These are phyloP conservation scores for Astyanax mexicanus DNA, from an alignment of 2,797 vertebrate species.

Conservation along the genomic window DNA sequence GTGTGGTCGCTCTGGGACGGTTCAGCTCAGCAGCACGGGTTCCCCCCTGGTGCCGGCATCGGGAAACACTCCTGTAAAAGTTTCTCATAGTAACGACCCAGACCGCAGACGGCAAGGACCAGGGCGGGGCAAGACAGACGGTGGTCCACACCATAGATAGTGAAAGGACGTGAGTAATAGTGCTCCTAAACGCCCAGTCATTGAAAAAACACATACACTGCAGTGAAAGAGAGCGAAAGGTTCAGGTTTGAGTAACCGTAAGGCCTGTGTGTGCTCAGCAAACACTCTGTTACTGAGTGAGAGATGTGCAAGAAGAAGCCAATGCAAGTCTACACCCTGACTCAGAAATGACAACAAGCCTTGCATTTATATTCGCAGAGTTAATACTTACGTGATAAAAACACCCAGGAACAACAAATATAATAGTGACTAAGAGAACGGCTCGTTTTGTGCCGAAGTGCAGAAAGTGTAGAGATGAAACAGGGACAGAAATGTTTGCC, in stretches of 20 bases:
- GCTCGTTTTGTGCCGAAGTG: conserved; percentile 10
- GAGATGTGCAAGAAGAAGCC: not conserved
- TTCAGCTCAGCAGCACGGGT: not conserved
- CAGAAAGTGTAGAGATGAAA: conserved; percentile 24
- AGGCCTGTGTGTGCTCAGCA: not conserved
- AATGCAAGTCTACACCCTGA: not conserved
- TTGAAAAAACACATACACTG: conserved; percentile 24
- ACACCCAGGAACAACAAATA: not conserved
- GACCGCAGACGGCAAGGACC: not conserved
- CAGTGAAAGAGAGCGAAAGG: conserved; percentile 19
- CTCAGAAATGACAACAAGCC: not conserved
- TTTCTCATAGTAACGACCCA: not conserved
- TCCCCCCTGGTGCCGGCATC: not conserved
- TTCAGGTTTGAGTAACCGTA: conserved; percentile 35
- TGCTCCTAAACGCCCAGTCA: conserved; percentile 16
- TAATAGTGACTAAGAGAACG: not conserved
- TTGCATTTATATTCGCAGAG: not conserved
- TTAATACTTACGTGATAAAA: not conserved
- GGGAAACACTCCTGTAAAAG: not conserved
- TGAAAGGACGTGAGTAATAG: conserved; percentile 55
- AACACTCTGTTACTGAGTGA: not conserved
- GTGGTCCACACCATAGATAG: conserved; percentile 19
- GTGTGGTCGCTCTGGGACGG: not conserved
- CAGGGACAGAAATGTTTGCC: conserved; percentile 15
- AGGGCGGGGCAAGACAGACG: not conserved